Percentiles rank a stretch among this genome's conserved stretches.
phyloP scores from a whole-genome alignment of 2,113 vertebrate genomes.

The Tachysurus fulvidraco region DNA sequence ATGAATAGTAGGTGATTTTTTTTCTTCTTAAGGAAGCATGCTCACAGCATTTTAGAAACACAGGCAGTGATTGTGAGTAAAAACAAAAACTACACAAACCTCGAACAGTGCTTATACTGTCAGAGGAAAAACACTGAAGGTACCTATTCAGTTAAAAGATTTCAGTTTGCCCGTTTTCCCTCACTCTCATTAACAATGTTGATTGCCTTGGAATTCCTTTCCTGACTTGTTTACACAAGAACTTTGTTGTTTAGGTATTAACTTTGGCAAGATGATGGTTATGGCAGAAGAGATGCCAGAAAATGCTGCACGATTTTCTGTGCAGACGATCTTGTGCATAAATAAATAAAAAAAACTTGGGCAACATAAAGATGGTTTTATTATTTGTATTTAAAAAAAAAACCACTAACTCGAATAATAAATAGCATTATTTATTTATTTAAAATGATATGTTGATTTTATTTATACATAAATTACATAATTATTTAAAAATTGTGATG shows the following conservation, averaged over 20 bases:
- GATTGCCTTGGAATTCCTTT: background rate
- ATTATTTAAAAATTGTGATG: too few species aligned
- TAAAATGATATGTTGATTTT: too few species aligned
- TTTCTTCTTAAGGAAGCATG: too few species aligned
- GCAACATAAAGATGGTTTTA: too few species aligned
- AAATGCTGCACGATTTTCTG: too few species aligned
- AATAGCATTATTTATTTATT: too few species aligned
- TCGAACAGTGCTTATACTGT: background rate
- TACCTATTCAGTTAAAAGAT: background rate
- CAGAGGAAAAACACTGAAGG: background rate
- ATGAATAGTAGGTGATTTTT: background rate
- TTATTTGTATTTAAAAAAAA: too few species aligned
- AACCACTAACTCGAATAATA: too few species aligned
- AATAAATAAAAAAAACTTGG: too few species aligned
- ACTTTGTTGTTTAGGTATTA: background rate
- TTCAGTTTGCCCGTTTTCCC: background rate
- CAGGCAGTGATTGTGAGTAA: background rate
- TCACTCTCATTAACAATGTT: background rate
- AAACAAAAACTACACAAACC: conserved; percentile 60
- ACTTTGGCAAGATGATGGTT: background rate
- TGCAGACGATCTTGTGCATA: too few species aligned
- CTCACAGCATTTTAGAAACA: conserved; percentile 61
- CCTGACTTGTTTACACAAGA: background rate
- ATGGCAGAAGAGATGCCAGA: background rate
- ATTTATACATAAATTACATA: too few species aligned